Conservation (phyloP, 2,113 vertebrate genomes). For the Orientallactaga bullata region DNA sequence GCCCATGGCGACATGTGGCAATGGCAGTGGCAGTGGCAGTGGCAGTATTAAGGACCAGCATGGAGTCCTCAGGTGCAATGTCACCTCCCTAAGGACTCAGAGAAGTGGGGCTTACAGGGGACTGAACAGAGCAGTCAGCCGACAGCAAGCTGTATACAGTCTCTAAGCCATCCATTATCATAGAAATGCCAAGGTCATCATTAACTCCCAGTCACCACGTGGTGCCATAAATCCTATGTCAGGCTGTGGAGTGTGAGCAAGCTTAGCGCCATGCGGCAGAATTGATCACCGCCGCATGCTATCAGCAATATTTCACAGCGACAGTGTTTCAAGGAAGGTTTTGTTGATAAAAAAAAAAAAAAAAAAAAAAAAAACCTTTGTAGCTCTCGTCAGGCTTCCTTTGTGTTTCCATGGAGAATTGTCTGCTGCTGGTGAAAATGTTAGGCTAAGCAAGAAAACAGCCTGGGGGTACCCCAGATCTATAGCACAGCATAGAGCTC, state of each 20-base stretch:
- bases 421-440: background rate
- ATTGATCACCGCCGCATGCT: background rate
- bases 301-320: background rate
- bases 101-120: background rate
- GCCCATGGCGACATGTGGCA: rapidly evolving
- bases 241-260: background rate
- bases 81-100: background rate
- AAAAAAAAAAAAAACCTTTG: too few species aligned
- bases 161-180: rapidly evolving
- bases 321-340: background rate
- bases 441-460: background rate
- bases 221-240: rapidly evolving
- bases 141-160: rapidly evolving
- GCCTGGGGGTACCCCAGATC: background rate
- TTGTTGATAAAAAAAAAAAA: background rate
- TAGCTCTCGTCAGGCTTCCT: background rate
- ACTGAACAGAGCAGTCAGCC: rapidly evolving
- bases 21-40: rapidly evolving
- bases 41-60: background rate
- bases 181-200: rapidly evolving
- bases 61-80: rapidly evolving
- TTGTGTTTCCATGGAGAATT: background rate
- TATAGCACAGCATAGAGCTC: background rate
- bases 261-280: background rate
- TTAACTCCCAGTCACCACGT: rapidly evolving